These are phyloP conservation scores for Cervus canadensis DNA, from an alignment of 2,113 vertebrate genomes.

Conservation along the genomic window DNA sequence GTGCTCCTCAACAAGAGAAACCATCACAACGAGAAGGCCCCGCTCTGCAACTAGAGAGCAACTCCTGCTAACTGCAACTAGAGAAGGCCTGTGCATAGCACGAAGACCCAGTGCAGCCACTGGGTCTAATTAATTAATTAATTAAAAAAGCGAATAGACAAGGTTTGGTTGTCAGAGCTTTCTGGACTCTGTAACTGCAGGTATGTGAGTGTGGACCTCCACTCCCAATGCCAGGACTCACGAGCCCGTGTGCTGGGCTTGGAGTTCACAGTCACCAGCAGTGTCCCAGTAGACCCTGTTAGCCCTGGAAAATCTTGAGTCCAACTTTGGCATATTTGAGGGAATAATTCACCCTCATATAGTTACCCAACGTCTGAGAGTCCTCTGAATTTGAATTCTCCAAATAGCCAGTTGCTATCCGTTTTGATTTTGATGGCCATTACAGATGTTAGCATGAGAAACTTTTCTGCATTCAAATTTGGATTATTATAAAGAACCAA, in stretches of 20 bases:
- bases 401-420: neutral
- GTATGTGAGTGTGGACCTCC: too few relatives aligned
- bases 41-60: neutral
- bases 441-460: neutral
- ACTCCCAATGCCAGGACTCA: neutral
- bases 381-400: neutral
- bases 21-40: neutral
- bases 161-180: neutral
- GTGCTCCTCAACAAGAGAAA: neutral
- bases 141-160: neutral
- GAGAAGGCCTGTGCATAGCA: rapidly evolving
- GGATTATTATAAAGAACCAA: neutral
- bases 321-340: neutral
- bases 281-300: neutral
- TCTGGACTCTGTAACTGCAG: neutral
- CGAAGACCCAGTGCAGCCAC: neutral
- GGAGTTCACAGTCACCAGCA: neutral
- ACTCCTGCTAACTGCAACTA: neutral
- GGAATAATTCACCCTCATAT: neutral
- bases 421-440: neutral
- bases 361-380: neutral
- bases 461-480: neutral
- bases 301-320: neutral
- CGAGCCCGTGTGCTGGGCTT: neutral
- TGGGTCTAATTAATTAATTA: neutral